A percentile compares a stretch with the other conserved stretches of the same genome.
Conservation (phyloP, 2,888 invertebrate species). For the Morpho helenor region DNA sequence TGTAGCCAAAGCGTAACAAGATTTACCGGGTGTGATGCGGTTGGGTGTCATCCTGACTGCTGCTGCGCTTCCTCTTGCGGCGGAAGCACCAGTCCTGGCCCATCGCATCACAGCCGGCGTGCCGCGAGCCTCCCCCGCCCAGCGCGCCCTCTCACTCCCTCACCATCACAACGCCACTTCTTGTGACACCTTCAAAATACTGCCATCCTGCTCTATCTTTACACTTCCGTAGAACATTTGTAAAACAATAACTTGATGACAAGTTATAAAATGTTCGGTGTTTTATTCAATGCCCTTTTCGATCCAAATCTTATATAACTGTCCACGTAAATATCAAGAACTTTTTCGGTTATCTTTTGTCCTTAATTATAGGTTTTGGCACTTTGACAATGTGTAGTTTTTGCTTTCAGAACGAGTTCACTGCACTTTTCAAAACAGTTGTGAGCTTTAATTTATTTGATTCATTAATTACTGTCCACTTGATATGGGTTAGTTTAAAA, state of each 20-base stretch:
- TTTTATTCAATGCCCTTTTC: too few relatives aligned
- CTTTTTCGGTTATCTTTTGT: conserved; percentile 13
- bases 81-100: conserved; percentile 88
- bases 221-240: background rate
- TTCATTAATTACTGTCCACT: conserved; percentile 13
- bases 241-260: background rate
- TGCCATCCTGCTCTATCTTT: background rate
- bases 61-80: conserved; percentile 84
- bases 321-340: conserved; percentile 1
- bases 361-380: conserved; percentile 11
- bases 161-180: conserved; percentile 21
- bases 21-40: conserved; percentile 79
- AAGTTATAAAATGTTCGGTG: too few relatives aligned
- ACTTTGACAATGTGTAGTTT: conserved; percentile 7
- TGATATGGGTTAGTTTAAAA: conserved; percentile 12
- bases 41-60: conserved; percentile 81
- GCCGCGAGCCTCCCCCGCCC: conserved; percentile 76
- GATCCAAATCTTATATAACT: too few relatives aligned
- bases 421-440: conserved; percentile 8
- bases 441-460: conserved; percentile 13
- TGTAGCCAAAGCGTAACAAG: too few relatives aligned
- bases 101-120: conserved; percentile 81
- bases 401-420: conserved; percentile 10
- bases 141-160: conserved; percentile 54
- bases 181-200: conserved; percentile 7